These are phyloP conservation scores for Aquatica leii DNA, from an alignment of 2,888 invertebrate species.

Conservation along the genomic window DNA sequence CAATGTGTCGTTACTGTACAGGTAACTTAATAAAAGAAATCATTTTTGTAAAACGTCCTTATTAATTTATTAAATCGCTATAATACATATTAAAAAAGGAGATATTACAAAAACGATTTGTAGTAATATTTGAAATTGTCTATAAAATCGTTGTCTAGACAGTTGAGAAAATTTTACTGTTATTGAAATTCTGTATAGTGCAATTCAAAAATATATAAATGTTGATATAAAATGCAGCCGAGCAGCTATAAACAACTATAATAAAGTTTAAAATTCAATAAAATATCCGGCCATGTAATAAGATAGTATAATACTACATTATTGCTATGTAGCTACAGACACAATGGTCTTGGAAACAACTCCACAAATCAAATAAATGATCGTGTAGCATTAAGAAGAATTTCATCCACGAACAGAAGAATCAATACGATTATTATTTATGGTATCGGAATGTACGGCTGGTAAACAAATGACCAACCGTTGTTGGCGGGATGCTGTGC, in stretches of 20 bases:
- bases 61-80: no score
- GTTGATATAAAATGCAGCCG: conserved; percentile 19
- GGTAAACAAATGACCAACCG: conserved; percentile 57
- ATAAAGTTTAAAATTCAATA: conserved; percentile 38
- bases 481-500: conserved; percentile 53
- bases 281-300: conserved; percentile 50
- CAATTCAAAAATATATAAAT: conserved; percentile 7
- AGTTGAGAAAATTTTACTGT: conserved; percentile 4
- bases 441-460: conserved; percentile 55
- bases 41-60: no score
- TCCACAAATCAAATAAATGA: conserved; percentile 57
- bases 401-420: conserved; percentile 47
- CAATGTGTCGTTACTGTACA: no score
- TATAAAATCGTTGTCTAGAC: conserved; percentile 6
- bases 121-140: conserved; percentile 1
- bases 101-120: conserved; percentile 1
- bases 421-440: conserved; percentile 57
- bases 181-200: conserved; percentile 6
- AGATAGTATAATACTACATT: conserved; percentile 54
- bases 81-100: no score
- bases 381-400: conserved; percentile 48
- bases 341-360: conserved; percentile 48
- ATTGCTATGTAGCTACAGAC: conserved; percentile 52
- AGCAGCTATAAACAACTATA: conserved; percentile 36
- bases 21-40: no score